Evolutionary conservation across 1,140 invertebrate species (phyloP), one percentile per base, ranked within the genome.

Genomic region (Drosophila parabipectinata): DNA sequence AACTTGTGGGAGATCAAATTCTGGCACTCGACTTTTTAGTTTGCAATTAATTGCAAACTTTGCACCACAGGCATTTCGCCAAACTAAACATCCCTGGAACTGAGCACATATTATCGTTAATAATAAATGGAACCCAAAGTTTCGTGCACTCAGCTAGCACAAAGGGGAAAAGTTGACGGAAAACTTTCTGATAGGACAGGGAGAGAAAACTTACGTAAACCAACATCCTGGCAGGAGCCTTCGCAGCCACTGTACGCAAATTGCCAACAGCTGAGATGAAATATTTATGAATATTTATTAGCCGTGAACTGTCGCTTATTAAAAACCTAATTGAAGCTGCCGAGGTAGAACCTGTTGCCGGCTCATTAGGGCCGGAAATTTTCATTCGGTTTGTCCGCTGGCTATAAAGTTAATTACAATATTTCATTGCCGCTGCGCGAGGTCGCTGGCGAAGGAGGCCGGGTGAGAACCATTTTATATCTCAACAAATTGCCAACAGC

Each of bases 231-330:
- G n/a, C 39, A 41, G 12, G 39, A 41, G 56, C 39, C 34, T 4
- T 3, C 3, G 1, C 15, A 14, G 26, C 21, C 34, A 14, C 21
- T 68, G 37, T 8, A 18, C 18, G 12, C 6, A 56, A 56, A 69
- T 57, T 34, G 26, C 52, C 52, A 30, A 53, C 52, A 60, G 68
- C 53, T 67, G 69, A 77, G 58, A 39, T 73, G 10, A 75, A 63
- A 52, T 62, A 83, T 83, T 85, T 69, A 88, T 87, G 82, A 78
- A 72, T 88, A 87, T 85, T 82, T 87, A 82, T 85, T 87, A 87
- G 64, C 48, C 77, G 62, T 37, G 53, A 81, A 72, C 54, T 73
- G 58, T 63, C 58, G 50, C 55, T 52, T 69, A 69, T 71, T 71
- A 71, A 69, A 56, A 53, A 71, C 54, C 41, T 76, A 69, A 87